A percentile compares a stretch with the other conserved stretches of the same genome.
phyloP scores from a whole-genome alignment of 2,113 vertebrate genomes.

The Parus major region DNA sequence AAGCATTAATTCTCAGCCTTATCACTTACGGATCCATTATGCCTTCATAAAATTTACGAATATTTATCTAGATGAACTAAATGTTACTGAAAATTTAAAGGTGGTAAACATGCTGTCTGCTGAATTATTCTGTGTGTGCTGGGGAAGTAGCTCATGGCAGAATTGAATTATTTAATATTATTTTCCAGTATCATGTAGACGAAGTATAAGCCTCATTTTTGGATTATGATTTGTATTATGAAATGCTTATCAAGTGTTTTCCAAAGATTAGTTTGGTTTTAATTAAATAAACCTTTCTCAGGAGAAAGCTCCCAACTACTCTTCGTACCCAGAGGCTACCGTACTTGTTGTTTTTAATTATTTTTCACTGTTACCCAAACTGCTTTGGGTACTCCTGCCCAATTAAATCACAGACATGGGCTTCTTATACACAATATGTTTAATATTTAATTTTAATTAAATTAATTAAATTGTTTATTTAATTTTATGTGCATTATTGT shows the following conservation, averaged over 20 bases:
- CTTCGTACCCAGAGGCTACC: slow-evolving; percentile 79
- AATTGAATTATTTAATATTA: slow-evolving; percentile 78
- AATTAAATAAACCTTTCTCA: slow-evolving; percentile 88
- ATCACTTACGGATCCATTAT: slow-evolving; percentile 6
- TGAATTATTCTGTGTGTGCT: slow-evolving; percentile 50
- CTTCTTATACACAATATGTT: slow-evolving; percentile 83
- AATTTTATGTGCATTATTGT: slow-evolving; percentile 88
- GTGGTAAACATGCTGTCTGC: slow-evolving; percentile 50
- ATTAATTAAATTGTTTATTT: slow-evolving; percentile 91
- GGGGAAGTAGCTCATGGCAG: slow-evolving; percentile 60
- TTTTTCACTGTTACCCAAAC: slow-evolving; percentile 85
- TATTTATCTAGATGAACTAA: slow-evolving; percentile 63
- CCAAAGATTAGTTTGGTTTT: slow-evolving; percentile 86
- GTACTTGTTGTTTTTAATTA: slow-evolving; percentile 89
- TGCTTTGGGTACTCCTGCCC: slow-evolving; percentile 82
- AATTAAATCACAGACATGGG: slow-evolving; percentile 82
- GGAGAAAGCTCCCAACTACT: slow-evolving; percentile 78
- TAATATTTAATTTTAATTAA: slow-evolving; percentile 92
- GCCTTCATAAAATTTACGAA: slow-evolving; percentile 34
- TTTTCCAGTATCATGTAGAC: slow-evolving; percentile 62
- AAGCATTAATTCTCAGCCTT: slow-evolving; percentile 45
- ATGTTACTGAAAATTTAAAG: slow-evolving; percentile 60
- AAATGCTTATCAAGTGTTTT: slow-evolving; percentile 87
- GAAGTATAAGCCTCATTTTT: slow-evolving; percentile 66
- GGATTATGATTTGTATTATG: slow-evolving; percentile 86